These are phyloP conservation scores for Pseudoatta argentina DNA, from an alignment of 1,140 invertebrate genomes.

Conservation along the genomic window DNA sequence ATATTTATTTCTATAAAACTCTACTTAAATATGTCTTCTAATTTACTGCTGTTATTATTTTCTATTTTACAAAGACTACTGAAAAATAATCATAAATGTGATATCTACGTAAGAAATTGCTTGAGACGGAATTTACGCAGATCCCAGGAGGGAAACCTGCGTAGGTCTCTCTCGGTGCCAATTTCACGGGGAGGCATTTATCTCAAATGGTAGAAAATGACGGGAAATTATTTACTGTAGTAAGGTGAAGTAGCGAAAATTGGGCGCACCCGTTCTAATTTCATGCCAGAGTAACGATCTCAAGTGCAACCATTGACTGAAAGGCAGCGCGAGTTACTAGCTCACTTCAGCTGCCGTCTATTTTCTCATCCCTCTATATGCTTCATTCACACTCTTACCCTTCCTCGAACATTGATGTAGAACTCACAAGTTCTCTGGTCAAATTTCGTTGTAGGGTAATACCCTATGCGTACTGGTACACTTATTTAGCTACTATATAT, in stretches of 20 bases:
- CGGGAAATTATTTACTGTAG: slow-evolving; percentile 80
- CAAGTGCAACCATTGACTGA: slow-evolving; percentile 61
- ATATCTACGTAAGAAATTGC: slow-evolving; percentile 18
- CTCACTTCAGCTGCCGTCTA: slow-evolving; percentile 17
- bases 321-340: slow-evolving; percentile 51
- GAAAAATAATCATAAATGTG: slow-evolving; percentile 17
- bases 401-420: slow-evolving; percentile 26
- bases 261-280: slow-evolving; percentile 81
- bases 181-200: slow-evolving; percentile 79
- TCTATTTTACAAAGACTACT: background rate
- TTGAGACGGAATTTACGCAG: slow-evolving; percentile 25
- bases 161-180: slow-evolving; percentile 64
- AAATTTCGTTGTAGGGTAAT: slow-evolving; percentile 15
- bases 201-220: slow-evolving; percentile 80
- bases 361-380: slow-evolving; percentile 35
- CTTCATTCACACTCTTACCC: slow-evolving; percentile 21
- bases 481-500: slow-evolving; percentile 22
- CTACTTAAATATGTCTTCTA: background rate
- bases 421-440: slow-evolving; percentile 43
- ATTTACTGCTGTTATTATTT: background rate
- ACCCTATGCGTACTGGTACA: background rate
- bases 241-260: slow-evolving; percentile 80
- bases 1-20: background rate
- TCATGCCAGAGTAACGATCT: slow-evolving; percentile 78
- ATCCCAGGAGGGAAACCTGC: slow-evolving; percentile 62